phyloP scores from a whole-genome alignment of 2,113 vertebrate genomes.

The Tachysurus vachellii region DNA sequence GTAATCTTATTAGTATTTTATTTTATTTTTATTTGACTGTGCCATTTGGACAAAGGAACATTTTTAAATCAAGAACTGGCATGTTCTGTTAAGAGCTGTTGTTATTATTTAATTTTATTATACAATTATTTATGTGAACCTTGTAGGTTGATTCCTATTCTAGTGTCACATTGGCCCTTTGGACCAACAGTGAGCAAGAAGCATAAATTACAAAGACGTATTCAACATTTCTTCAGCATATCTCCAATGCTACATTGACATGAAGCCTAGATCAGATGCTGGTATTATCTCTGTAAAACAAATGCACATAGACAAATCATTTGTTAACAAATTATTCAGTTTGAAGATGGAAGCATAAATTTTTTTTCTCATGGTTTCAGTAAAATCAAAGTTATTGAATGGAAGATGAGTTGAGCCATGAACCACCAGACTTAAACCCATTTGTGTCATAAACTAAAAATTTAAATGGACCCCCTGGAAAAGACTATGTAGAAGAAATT shows the following conservation, averaged over 20 bases:
- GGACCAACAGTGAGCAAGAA: neutral
- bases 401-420: neutral
- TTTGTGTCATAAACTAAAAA: neutral
- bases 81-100: neutral
- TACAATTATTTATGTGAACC: neutral
- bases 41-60: neutral
- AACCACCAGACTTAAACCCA: no score
- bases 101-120: neutral
- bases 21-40: neutral
- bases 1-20: conserved; percentile 56
- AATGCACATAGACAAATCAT: neutral
- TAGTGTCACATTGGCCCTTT: neutral
- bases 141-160: neutral
- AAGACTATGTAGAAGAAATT: neutral
- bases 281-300: neutral
- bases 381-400: neutral
- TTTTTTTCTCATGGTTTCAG: neutral
- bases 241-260: neutral
- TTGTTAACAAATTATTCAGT: neutral
- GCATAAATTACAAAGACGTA: neutral
- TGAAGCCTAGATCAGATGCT: neutral
- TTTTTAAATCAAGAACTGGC: neutral
- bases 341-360: neutral
- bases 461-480: neutral
- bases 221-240: neutral